Conservation (phyloP, 2,113 vertebrate genomes). For the Micronycteris hirsuta region DNA sequence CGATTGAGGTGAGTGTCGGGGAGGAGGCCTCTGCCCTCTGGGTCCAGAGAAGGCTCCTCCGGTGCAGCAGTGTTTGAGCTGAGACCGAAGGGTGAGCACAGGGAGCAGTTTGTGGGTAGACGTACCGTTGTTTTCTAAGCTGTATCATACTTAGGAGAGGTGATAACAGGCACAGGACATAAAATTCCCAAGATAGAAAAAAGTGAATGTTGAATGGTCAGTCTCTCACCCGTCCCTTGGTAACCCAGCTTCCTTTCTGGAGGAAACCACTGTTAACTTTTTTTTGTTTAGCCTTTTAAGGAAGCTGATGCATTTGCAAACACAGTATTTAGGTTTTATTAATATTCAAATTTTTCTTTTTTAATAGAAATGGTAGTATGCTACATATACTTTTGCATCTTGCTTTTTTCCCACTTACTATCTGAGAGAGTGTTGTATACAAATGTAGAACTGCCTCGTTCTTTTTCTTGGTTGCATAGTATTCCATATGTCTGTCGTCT, state of each 20-base stretch:
- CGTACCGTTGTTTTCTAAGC: neutral
- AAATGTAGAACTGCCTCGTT: neutral
- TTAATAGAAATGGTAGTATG: neutral
- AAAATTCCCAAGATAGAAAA: neutral
- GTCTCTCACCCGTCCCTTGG: neutral
- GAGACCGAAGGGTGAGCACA: neutral
- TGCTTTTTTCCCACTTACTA: neutral
- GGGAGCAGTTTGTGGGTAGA: neutral
- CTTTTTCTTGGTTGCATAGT: neutral
- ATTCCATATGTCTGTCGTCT: neutral
- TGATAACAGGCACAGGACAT: neutral
- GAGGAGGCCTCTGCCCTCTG: neutral
- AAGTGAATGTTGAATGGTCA: neutral
- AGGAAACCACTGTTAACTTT: neutral
- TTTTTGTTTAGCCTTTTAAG: neutral
- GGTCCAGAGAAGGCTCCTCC: neutral
- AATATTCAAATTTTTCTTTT: neutral
- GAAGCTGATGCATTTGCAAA: neutral
- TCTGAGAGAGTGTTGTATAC: neutral
- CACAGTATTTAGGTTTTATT: neutral
- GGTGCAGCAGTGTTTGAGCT: neutral
- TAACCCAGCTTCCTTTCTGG: neutral
- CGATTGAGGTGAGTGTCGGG: neutral
- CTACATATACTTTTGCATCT: neutral
- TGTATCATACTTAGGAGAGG: neutral